phyloP scores from a whole-genome alignment of 2,797 vertebrate species.

The Chanos chanos region DNA sequence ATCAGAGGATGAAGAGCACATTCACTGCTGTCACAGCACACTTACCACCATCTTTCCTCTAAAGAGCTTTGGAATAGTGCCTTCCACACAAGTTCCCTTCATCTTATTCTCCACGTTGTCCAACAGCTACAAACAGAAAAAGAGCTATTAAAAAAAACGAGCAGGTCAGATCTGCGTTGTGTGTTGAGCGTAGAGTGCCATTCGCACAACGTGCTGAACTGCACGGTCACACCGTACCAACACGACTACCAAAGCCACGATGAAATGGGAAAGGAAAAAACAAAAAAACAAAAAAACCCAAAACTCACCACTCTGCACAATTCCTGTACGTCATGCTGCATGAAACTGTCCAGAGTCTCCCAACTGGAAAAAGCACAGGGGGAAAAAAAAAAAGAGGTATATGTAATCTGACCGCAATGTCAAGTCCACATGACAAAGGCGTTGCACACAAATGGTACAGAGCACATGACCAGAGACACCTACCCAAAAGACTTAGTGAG shows the following conservation, averaged over 20 bases:
- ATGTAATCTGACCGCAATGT: too few species aligned
- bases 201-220: background rate
- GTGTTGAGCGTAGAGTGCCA: background rate
- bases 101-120: conserved; percentile 99
- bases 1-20: background rate
- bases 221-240: background rate
- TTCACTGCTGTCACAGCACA: conserved; percentile 6
- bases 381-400: background rate
- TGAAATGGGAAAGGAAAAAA: background rate
- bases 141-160: too few species aligned
- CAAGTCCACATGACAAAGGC: background rate
- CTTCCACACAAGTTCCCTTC: conserved; percentile 99
- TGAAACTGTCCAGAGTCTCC: conserved; percentile 99
- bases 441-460: background rate
- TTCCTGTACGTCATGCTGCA: conserved; percentile 98
- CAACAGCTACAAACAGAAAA: conserved; percentile 78
- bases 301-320: conserved; percentile 96
- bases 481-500: conserved; percentile 98
- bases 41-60: conserved; percentile 99
- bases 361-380: conserved; percentile 69
- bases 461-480: background rate
- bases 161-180: too few species aligned
- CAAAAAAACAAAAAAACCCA: background rate
- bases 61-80: conserved; percentile 98
- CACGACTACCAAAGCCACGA: background rate